These are phyloP conservation scores for Zapornia atra DNA, from an alignment of 2,113 vertebrate genomes.

Conservation along the genomic window DNA sequence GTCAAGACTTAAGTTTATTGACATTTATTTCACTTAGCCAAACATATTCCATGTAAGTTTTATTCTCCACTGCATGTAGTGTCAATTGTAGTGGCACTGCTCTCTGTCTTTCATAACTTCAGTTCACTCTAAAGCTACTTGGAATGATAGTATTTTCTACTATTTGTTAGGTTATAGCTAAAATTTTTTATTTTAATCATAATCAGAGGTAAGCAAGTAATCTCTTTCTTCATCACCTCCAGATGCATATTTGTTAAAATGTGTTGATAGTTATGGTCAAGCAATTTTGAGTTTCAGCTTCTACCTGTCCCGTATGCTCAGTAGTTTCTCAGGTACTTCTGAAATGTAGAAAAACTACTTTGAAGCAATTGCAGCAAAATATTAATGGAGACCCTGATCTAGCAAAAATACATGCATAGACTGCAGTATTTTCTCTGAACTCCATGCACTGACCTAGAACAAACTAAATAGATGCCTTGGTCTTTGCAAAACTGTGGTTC, in stretches of 20 bases:
- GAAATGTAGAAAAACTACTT: neutral
- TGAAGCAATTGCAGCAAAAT: neutral
- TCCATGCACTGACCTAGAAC: neutral
- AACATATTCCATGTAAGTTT: neutral
- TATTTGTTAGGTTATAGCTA: neutral
- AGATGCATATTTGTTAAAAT: neutral
- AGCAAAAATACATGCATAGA: neutral
- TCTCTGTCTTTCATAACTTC: neutral
- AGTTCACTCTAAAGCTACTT: neutral
- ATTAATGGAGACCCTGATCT: neutral
- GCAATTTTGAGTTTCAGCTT: neutral
- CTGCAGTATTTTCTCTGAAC: neutral
- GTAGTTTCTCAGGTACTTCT: neutral
- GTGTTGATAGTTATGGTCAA: neutral
- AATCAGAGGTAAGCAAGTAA: neutral
- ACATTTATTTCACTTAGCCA: neutral
- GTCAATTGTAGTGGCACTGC: neutral
- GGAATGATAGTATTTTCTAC: neutral
- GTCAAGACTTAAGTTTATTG: neutral
- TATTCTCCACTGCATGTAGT: neutral
- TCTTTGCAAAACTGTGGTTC: neutral
- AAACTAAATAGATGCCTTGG: neutral
- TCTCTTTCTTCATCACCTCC: neutral
- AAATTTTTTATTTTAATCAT: neutral
- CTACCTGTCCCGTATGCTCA: neutral